These are phyloP conservation scores for Lepus townsendii DNA, from an alignment of 2,797 vertebrate genomes.

Conservation along the genomic window DNA sequence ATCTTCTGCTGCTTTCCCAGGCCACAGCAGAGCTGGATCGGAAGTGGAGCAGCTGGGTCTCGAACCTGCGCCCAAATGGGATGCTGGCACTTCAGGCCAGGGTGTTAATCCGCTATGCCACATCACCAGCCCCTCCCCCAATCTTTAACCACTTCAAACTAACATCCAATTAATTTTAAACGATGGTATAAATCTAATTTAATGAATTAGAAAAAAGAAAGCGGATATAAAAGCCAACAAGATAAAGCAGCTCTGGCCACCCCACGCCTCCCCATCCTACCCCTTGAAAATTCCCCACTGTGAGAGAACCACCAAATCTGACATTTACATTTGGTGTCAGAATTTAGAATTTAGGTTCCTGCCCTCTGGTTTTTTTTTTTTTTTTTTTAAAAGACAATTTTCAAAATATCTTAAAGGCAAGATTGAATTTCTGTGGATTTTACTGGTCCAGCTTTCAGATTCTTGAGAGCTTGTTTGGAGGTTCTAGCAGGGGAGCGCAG, in stretches of 20 bases:
- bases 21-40: too few species aligned
- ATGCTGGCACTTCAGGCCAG: too few species aligned
- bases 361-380: conserved; percentile 83
- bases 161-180: conserved; percentile 90
- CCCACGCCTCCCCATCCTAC: conserved; percentile 86
- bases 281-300: conserved; percentile 87
- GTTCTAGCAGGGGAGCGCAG: too few species aligned
- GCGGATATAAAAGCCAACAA: conserved; percentile 96
- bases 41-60: too few species aligned
- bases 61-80: too few species aligned
- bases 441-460: conserved; percentile 93
- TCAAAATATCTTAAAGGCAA: conserved; percentile 95
- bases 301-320: conserved; percentile 93
- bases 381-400: conserved; percentile 86
- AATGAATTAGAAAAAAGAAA: conserved; percentile 93
- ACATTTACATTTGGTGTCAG: conserved; percentile 92
- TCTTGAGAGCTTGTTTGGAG: conserved; percentile 73
- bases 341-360: conserved; percentile 94
- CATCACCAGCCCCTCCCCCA: conserved; percentile 56
- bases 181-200: conserved; percentile 93
- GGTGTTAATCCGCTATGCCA: too few species aligned
- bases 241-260: conserved; percentile 93
- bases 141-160: conserved; percentile 88
- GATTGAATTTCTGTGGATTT: conserved; percentile 94
- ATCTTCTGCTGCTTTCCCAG: too few species aligned